phyloP scores from a whole-genome alignment of 2,113 vertebrate species.

The Caloenas nicobarica region DNA sequence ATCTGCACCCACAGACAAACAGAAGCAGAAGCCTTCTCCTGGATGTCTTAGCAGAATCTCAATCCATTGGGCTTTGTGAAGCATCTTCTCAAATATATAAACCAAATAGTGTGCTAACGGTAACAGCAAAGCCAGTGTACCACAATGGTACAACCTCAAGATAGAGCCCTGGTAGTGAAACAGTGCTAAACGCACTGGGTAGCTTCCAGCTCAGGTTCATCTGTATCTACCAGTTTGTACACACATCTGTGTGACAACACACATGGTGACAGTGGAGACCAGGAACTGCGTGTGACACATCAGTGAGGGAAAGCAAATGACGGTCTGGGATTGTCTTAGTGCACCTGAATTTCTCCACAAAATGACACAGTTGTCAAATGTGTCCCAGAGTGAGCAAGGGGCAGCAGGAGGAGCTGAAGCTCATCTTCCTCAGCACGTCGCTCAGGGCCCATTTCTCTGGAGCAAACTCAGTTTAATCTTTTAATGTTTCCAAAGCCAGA shows the following conservation, averaged over 20 bases:
- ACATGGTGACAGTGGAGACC: accelerated
- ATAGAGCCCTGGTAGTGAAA: not conserved
- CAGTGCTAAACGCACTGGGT: not conserved
- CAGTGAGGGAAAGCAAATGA: not conserved
- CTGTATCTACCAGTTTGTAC: not conserved
- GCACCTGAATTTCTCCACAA: not conserved
- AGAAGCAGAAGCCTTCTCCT: not conserved
- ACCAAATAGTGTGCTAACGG: not conserved
- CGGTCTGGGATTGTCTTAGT: not conserved
- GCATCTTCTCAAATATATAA: not conserved
- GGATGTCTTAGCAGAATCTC: not conserved
- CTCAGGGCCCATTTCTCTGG: not conserved
- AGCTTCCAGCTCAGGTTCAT: not conserved
- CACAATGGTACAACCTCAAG: not conserved
- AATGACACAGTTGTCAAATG: not conserved
- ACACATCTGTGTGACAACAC: not conserved
- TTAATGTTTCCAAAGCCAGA: not conserved
- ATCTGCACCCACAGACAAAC: not conserved
- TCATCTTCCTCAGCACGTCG: not conserved
- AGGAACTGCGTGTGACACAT: not conserved
- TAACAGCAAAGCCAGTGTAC: not conserved
- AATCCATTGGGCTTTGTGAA: not conserved
- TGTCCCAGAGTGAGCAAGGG: not conserved
- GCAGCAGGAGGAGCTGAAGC: not conserved
- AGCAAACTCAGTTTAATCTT: not conserved